A percentile compares a stretch with the other conserved stretches of the same genome.
These are phyloP conservation scores for Stichodactyla mertensii DNA, from an alignment of 64 coral and sea anemone genomes.

Conservation along the genomic window DNA sequence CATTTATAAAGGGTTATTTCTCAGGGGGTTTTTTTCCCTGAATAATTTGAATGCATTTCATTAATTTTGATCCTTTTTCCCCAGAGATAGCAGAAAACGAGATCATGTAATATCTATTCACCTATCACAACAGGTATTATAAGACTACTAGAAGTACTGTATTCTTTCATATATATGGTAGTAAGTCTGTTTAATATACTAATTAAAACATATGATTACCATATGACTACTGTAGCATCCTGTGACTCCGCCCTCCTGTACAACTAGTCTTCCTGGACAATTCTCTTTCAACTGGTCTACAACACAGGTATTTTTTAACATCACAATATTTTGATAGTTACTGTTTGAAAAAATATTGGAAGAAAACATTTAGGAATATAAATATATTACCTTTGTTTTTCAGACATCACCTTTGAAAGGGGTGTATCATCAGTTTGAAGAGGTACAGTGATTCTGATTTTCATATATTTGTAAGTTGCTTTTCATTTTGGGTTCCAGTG, in stretches of 20 bases:
- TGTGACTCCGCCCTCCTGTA: conserved; percentile 35
- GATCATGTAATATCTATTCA: conserved; percentile 56
- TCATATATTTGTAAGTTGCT: not conserved
- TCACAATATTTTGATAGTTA: not conserved
- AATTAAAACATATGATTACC: not conserved
- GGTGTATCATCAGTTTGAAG: conserved; percentile 44
- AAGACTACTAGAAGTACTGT: not conserved
- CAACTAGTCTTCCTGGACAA: conserved; percentile 53
- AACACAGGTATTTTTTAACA: conserved; percentile 9
- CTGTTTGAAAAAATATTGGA: not conserved
- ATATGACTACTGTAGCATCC: conserved; percentile 45
- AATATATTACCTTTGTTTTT: not conserved
- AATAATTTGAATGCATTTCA: not conserved
- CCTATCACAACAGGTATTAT: conserved; percentile 44
- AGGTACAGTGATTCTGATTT: not conserved
- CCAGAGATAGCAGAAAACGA: conserved; percentile 42
- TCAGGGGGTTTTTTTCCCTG: too few relatives aligned
- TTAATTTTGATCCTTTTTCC: not conserved
- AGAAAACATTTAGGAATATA: not conserved
- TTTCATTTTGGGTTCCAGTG: too few relatives aligned
- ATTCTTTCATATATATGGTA: too few relatives aligned
- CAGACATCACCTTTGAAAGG: conserved; percentile 33
- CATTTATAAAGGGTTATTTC: too few relatives aligned
- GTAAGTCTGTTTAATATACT: not conserved
- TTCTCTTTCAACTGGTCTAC: conserved; percentile 40